A percentile compares a stretch with the other conserved stretches of the same genome.
Evolutionary conservation across 1,140 invertebrate species (phyloP).

Genomic region (Araneus ventricosus): DNA sequence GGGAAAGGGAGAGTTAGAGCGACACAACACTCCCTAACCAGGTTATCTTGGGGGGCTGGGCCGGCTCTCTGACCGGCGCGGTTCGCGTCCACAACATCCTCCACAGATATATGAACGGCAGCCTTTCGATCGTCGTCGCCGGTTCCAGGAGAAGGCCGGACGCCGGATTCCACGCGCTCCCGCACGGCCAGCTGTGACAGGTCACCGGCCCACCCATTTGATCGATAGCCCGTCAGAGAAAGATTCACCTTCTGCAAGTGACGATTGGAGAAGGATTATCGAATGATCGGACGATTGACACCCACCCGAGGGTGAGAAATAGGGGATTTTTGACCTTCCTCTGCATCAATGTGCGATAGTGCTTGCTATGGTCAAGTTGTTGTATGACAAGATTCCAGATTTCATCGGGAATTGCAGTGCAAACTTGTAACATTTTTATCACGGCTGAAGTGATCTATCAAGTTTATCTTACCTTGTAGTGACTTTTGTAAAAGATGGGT

Average conservation of each 20-base stretch:
- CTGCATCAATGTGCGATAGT: too few relatives aligned
- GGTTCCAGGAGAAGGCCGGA: background rate
- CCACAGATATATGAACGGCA: slow-evolving; percentile 51
- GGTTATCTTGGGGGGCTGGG: slow-evolving; percentile 62
- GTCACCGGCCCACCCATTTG: slow-evolving; percentile 50
- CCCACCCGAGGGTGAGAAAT: too few relatives aligned
- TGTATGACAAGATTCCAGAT: too few relatives aligned
- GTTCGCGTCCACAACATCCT: slow-evolving; percentile 12
- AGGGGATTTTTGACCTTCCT: too few relatives aligned
- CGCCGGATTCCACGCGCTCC: slow-evolving; percentile 25
- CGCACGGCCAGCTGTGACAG: slow-evolving; percentile 55
- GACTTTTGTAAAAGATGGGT: too few relatives aligned
- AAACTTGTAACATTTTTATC: too few relatives aligned
- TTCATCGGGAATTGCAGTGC: too few relatives aligned
- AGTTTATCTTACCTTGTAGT: too few relatives aligned
- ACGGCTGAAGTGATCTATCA: too few relatives aligned
- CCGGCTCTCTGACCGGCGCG: slow-evolving; percentile 62
- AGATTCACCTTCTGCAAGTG: background rate
- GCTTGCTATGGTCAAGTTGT: too few relatives aligned
- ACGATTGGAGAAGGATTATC: too few relatives aligned
- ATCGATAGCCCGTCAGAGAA: slow-evolving; percentile 46
- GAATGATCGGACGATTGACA: too few relatives aligned
- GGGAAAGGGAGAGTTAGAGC: background rate
- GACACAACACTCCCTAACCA: slow-evolving; percentile 57
- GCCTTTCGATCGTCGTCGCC: slow-evolving; percentile 32